phyloP scores from a whole-genome alignment of 2,113 vertebrate genomes.

The Tenrec ecaudatus region DNA sequence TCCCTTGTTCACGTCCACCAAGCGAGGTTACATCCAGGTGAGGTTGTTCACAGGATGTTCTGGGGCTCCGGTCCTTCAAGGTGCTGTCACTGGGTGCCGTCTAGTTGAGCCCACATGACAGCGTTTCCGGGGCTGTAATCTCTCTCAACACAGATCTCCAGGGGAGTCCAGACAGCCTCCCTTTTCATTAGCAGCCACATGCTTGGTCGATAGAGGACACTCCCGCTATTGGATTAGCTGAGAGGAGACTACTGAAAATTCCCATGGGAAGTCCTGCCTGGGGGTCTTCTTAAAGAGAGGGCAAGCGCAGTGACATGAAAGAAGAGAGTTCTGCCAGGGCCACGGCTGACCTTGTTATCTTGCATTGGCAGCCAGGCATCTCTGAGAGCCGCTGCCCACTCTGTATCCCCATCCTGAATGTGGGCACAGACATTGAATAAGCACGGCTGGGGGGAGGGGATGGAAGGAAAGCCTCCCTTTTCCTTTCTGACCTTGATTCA shows the following conservation, averaged over 20 bases:
- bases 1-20: no score
- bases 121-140: neutral
- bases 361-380: neutral
- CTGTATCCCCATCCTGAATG: neutral
- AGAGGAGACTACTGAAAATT: neutral
- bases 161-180: no score
- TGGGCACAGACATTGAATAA: accelerated
- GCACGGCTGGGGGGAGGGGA: accelerated
- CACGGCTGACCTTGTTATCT: neutral
- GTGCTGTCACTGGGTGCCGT: neutral
- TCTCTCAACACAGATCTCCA: no score
- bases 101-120: neutral
- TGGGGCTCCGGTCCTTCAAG: no score
- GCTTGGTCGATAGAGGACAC: neutral
- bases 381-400: neutral
- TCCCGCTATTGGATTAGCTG: neutral
- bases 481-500: neutral
- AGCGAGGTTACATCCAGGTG: no score
- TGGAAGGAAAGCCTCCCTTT: neutral
- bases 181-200: no score
- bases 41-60: neutral
- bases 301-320: neutral
- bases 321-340: neutral
- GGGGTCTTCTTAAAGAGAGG: neutral
- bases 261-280: neutral